phyloP scores from a whole-genome alignment of 2,113 vertebrate species.

The Bujurquina vittata region DNA sequence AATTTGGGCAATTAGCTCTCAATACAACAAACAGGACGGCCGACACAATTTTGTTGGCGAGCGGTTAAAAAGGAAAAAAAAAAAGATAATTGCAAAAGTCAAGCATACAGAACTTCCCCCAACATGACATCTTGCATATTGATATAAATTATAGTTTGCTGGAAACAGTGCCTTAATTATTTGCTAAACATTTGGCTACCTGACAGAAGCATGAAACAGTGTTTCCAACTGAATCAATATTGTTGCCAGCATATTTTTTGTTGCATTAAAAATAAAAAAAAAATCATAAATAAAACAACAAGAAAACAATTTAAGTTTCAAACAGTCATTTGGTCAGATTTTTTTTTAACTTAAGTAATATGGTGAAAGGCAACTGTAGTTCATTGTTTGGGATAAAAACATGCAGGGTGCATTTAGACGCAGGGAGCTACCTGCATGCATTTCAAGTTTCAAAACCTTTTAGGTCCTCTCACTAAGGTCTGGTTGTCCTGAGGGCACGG shows the following conservation, averaged over 20 bases:
- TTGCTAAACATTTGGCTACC: neutral
- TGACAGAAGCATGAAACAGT: neutral
- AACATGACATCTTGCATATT: neutral
- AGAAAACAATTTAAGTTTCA: neutral
- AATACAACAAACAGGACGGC: slow-evolving; percentile 49
- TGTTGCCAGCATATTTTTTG: neutral
- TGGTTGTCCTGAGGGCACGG: slow-evolving; percentile 39
- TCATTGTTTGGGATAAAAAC: neutral
- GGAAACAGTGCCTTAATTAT: neutral
- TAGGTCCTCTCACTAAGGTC: slow-evolving; percentile 22
- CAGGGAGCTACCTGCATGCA: neutral
- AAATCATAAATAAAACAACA: neutral
- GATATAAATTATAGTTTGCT: neutral
- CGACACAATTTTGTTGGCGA: slow-evolving; percentile 29
- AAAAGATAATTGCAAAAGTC: neutral
- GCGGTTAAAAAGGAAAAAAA: neutral
- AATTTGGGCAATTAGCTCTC: slow-evolving; percentile 63
- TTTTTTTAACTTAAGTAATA: neutral
- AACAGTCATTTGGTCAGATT: neutral
- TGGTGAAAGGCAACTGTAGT: neutral
- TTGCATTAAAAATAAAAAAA: neutral
- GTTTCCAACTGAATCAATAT: neutral
- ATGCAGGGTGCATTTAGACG: neutral
- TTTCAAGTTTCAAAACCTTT: slow-evolving; percentile 19
- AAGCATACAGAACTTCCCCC: neutral